phyloP scores from a whole-genome alignment of 2,797 vertebrate genomes.

The Oryzias dopingdopingensis region DNA sequence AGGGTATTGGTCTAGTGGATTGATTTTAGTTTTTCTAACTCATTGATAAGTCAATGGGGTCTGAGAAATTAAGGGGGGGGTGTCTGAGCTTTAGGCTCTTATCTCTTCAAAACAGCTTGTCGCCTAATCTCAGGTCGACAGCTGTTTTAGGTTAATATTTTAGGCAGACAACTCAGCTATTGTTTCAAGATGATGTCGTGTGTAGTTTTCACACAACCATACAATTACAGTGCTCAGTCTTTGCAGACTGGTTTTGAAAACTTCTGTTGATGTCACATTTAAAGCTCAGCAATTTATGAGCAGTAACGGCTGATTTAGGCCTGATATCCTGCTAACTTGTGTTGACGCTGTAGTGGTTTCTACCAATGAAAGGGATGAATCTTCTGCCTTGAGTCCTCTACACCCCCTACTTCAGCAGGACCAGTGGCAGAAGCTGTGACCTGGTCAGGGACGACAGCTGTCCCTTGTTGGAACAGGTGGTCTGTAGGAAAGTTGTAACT shows the following conservation, averaged over 20 bases:
- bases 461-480: constrained; percentile 69
- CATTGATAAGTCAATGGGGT: constrained; percentile 5
- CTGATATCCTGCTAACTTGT: constrained; percentile 28
- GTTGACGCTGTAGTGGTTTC: constrained; percentile 37
- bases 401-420: constrained; percentile 23
- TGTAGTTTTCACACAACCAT: constrained; percentile 10
- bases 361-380: constrained; percentile 6
- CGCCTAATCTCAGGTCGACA: constrained; percentile 25
- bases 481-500: constrained; percentile 72
- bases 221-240: background rate
- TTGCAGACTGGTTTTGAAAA: constrained; percentile 9
- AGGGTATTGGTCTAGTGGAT: constrained; percentile 11
- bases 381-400: constrained; percentile 11
- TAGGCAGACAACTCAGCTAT: constrained; percentile 12
- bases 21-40: constrained; percentile 7
- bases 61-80: constrained; percentile 18
- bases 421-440: constrained; percentile 31
- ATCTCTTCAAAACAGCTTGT: constrained; percentile 38
- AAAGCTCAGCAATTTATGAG: constrained; percentile 18
- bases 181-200: constrained; percentile 14
- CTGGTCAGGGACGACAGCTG: constrained; percentile 66
- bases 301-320: constrained; percentile 27
- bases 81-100: constrained; percentile 13
- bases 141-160: constrained; percentile 8
- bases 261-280: constrained; percentile 11